Conservation (phyloP, 2,113 vertebrate genomes). For the Tursiops truncatus region DNA sequence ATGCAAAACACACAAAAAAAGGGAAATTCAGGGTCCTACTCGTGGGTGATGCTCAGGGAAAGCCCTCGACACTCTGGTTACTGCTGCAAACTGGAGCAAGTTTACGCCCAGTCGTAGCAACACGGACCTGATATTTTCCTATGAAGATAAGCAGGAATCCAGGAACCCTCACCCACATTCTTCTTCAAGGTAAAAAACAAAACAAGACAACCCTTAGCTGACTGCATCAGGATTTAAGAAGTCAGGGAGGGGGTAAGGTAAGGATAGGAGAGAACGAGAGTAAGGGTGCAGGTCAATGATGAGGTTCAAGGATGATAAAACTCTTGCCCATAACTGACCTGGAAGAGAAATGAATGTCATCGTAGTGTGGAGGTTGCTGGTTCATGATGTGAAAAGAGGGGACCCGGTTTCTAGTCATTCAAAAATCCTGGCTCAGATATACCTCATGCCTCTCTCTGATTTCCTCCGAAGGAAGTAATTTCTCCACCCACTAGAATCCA, state of each 20-base stretch:
- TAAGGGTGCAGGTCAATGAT: rapidly evolving
- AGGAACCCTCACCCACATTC: neutral
- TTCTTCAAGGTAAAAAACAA: neutral
- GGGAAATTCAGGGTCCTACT: neutral
- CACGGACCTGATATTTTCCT: neutral
- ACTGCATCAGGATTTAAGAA: neutral
- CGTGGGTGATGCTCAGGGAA: neutral
- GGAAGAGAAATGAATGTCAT: neutral
- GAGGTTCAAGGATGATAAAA: neutral
- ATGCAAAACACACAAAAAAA: neutral
- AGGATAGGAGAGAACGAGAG: neutral
- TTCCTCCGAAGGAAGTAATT: neutral
- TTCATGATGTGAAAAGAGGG: neutral
- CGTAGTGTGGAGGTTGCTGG: rapidly evolving
- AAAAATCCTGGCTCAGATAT: neutral
- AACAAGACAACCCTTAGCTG: neutral
- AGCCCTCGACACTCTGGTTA: neutral
- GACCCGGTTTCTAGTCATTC: neutral
- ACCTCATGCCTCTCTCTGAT: neutral
- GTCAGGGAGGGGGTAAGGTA: neutral
- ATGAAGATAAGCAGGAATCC: neutral
- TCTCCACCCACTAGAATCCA: neutral
- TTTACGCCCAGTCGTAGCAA: no score
- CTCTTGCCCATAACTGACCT: neutral
- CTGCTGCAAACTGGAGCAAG: neutral